Conservation (phyloP, 2,888 invertebrate species). For the Agrotis segetum region DNA sequence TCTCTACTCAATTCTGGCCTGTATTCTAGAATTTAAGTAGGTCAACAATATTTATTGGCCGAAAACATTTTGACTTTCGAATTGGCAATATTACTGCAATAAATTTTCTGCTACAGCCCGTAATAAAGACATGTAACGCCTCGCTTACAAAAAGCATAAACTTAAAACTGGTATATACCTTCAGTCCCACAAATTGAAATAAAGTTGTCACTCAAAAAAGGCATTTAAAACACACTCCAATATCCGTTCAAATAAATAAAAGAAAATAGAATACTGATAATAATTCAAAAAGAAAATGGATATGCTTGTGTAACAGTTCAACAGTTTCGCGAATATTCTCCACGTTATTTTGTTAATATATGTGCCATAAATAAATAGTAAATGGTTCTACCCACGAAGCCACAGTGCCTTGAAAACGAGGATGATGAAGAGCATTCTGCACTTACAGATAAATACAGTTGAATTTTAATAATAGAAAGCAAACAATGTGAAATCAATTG, state of each 20-base stretch:
- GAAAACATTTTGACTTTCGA: constrained; percentile 18
- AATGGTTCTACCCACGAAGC: constrained; percentile 46
- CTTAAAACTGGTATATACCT: neutral
- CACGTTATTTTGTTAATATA: constrained; percentile 35
- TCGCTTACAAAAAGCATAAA: constrained; percentile 17
- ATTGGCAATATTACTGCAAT: constrained; percentile 29
- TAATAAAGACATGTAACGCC: constrained; percentile 37
- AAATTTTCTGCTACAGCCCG: constrained; percentile 19
- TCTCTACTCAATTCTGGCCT: neutral
- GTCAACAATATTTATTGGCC: constrained; percentile 14
- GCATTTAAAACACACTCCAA: constrained; percentile 18
- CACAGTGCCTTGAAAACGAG: constrained; percentile 24
- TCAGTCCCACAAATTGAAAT: constrained; percentile 2
- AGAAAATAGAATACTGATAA: constrained; percentile 21
- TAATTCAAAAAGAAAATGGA: constrained; percentile 31
- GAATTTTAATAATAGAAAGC: constrained; percentile 24
- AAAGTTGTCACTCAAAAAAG: constrained; percentile 15
- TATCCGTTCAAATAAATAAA: constrained; percentile 17
- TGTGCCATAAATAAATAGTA: constrained; percentile 46
- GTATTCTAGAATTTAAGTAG: constrained; percentile 17
- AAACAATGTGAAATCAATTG: constrained; percentile 34
- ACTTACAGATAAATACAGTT: constrained; percentile 20
- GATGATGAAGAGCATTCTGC: constrained; percentile 32
- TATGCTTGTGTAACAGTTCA: neutral
- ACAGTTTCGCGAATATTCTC: constrained; percentile 33